Evolutionary conservation across 2,888 invertebrate genomes (phyloP), one percentile per base, ranked within the genome.

Genomic region (Pyralis farinalis): DNA sequence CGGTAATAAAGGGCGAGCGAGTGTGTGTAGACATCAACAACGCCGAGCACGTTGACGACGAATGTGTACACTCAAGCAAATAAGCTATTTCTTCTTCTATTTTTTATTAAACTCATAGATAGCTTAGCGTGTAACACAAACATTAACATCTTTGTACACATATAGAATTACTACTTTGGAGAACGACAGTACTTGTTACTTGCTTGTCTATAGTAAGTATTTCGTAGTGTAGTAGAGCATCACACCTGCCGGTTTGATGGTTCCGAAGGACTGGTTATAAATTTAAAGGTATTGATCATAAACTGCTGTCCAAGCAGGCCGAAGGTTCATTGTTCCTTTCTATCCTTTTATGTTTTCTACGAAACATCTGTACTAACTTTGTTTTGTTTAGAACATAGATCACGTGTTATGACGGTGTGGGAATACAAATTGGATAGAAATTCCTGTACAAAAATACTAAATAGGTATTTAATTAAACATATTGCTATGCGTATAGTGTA

Each of bases 361-460:
- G 66, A 66, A 71, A 73, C 75, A 78, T 79, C 75, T 81, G 80
- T 70, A 12, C 9, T 27, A 63, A 46, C 44, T 46, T 58, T 66
- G 55, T 61, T 72, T 77, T 74, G 69, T 73, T 70, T 69, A 5
- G 39, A 39, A 42, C 52, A 30, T 25, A 25, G 25, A 25, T 3
- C 25, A 25, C 7, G 7, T 25, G n/a, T 25, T 25, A 25, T 25
- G 4, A 16, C 16, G 16, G 2, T 4, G 16, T 16, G 16, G 16
- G 16, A 16, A 16, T 16, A 16, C 16, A 16, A 4, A 16, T 16
- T 16, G 16, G 4, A 4, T 16, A 16, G 16, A 16, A 16, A 16
- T 16, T n/a, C n/a, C n/a, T n/a, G n/a, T n/a, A n/a, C n/a, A n/a
- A n/a, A n/a, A n/a, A n/a, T n/a, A n/a, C n/a, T n/a, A n/a, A n/a